Evolutionary conservation across 1,140 invertebrate genomes (phyloP).

Genomic region (Apis mellifera): Amel_HAv3.1 CM009941.2:227001-227500

Average conservation of each 20-base stretch:
- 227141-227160: background rate
- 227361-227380: slow-evolving; percentile 92
- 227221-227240: slow-evolving; percentile 91
- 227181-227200: background rate
- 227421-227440: slow-evolving; percentile 89
- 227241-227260: slow-evolving; percentile 92
- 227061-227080: background rate
- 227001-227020: background rate
- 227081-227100: slow-evolving; percentile 76
- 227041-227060: background rate
- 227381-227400: slow-evolving; percentile 94
- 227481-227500: background rate
- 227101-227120: slow-evolving; percentile 89
- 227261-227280: slow-evolving; percentile 90
- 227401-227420: slow-evolving; percentile 97
- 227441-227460: slow-evolving; percentile 1
- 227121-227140: slow-evolving; percentile 72
- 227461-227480: background rate
- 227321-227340: slow-evolving; percentile 85
- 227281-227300: slow-evolving; percentile 81
- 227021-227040: background rate
- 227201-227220: slow-evolving; percentile 79
- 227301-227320: fast-evolving
- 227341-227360: slow-evolving; percentile 92
- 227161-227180: background rate